Percentiles rank a stretch among this genome's conserved stretches.
These are phyloP conservation scores for Centroberyx gerrardi DNA, from an alignment of 2,797 vertebrate species.

Conservation along the genomic window DNA sequence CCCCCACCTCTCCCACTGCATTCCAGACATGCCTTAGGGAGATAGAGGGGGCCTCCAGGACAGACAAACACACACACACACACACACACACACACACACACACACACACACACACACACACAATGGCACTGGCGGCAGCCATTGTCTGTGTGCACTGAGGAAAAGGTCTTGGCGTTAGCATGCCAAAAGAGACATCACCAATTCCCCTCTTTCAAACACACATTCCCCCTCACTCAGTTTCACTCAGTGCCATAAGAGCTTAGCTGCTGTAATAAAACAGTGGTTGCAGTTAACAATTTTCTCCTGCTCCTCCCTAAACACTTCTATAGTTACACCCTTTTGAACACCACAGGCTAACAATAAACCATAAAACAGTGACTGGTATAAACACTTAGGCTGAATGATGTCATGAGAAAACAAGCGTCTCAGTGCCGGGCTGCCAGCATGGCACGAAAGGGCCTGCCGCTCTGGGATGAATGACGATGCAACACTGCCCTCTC, in stretches of 20 bases:
- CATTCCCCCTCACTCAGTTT: conserved; percentile 29
- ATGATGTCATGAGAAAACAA: conserved; percentile 45
- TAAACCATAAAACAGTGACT: conserved; percentile 35
- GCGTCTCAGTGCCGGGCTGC: conserved; percentile 30
- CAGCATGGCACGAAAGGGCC: conserved; percentile 24
- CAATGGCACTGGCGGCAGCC: conserved; percentile 67
- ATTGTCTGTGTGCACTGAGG: conserved; percentile 74
- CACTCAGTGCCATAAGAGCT: conserved; percentile 2
- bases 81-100: conserved; percentile 58
- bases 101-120: conserved; percentile 43
- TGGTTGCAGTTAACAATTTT: conserved; percentile 35
- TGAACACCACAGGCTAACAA: conserved; percentile 24
- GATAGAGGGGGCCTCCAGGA: conserved; percentile 72
- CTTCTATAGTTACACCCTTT: conserved; percentile 47
- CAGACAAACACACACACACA: conserved; percentile 68
- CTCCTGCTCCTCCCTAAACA: conserved; percentile 36
- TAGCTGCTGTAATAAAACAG: conserved; percentile 4
- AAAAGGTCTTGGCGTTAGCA: conserved; percentile 72
- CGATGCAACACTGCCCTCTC: conserved; percentile 83
- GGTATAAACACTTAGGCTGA: conserved; percentile 43
- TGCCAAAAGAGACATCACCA: conserved; percentile 60
- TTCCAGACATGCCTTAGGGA: conserved; percentile 84
- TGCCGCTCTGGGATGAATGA: conserved; percentile 23
- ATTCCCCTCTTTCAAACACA: conserved; percentile 31
- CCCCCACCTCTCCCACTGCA: conserved; percentile 73